Conservation (phyloP, 1,140 invertebrate species). For the Dendrolimus kikuchii region DNA sequence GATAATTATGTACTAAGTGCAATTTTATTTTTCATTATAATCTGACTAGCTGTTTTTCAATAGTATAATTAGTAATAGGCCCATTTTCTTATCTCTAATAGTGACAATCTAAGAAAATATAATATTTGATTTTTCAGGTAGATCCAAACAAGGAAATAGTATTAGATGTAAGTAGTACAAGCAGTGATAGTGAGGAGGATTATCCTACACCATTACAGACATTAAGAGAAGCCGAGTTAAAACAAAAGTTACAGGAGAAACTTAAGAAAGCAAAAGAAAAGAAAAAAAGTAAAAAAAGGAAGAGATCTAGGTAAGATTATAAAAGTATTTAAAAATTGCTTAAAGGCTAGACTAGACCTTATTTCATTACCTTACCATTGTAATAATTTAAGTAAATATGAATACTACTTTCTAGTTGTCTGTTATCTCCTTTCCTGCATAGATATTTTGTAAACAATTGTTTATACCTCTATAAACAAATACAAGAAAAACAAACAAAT, state of each 20-base stretch:
- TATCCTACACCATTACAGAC: slow-evolving; percentile 87
- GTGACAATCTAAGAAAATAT: background rate
- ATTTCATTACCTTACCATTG: no score
- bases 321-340: no score
- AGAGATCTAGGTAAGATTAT: slow-evolving; percentile 38
- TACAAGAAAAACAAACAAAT: background rate
- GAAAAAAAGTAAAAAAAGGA: slow-evolving; percentile 55
- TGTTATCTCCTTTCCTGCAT: no score
- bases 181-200: slow-evolving; percentile 89
- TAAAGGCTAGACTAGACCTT: no score
- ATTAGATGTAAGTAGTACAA: slow-evolving; percentile 95
- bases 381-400: no score
- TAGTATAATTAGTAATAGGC: no score
- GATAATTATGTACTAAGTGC: no score
- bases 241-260: slow-evolving; percentile 72
- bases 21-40: no score
- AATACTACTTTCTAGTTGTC: no score
- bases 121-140: slow-evolving; percentile 66
- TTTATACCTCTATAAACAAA: background rate
- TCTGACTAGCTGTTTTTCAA: no score
- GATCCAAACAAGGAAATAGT: slow-evolving; percentile 92
- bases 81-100: background rate
- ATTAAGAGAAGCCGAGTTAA: slow-evolving; percentile 83
- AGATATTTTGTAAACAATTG: no score
- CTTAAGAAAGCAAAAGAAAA: slow-evolving; percentile 50